Percentiles rank a stretch among this genome's conserved stretches.
Conservation (phyloP, 2,113 vertebrate species). For the Aspidoscelis tigris region DNA sequence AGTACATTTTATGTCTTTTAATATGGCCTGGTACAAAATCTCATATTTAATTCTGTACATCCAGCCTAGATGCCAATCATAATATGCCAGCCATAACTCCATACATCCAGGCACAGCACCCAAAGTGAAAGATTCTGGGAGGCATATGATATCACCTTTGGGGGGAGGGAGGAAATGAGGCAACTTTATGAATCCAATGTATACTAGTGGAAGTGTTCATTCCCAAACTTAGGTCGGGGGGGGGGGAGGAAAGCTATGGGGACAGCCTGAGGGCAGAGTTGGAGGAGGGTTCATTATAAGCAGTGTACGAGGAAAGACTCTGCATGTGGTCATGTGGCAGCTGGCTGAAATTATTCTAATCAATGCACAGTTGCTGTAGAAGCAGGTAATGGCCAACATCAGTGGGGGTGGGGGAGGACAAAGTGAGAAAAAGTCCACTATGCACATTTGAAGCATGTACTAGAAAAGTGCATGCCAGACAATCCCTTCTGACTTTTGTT, state of each 20-base stretch:
- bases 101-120: no score
- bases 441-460: neutral
- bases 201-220: accelerated
- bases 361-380: constrained; percentile 46
- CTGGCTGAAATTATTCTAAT: constrained; percentile 29
- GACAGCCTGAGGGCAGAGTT: constrained; percentile 32
- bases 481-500: constrained; percentile 64
- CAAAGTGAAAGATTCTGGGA: no score
- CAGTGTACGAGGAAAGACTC: constrained; percentile 18
- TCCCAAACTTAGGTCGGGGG: neutral
- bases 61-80: no score
- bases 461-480: constrained; percentile 37
- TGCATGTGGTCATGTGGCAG: constrained; percentile 41
- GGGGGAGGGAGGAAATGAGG: neutral
- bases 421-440: neutral
- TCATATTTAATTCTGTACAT: no score
- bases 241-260: constrained; percentile 31
- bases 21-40: no score
- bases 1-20: no score
- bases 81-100: no score
- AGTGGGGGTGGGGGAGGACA: neutral
- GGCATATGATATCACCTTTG: no score
- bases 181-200: neutral
- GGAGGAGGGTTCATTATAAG: constrained; percentile 58
- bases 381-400: neutral